Evolutionary conservation across 2,797 vertebrate genomes (phyloP), one percentile per base, ranked within the genome.

Genomic region (Propithecus deckenii): DNA sequence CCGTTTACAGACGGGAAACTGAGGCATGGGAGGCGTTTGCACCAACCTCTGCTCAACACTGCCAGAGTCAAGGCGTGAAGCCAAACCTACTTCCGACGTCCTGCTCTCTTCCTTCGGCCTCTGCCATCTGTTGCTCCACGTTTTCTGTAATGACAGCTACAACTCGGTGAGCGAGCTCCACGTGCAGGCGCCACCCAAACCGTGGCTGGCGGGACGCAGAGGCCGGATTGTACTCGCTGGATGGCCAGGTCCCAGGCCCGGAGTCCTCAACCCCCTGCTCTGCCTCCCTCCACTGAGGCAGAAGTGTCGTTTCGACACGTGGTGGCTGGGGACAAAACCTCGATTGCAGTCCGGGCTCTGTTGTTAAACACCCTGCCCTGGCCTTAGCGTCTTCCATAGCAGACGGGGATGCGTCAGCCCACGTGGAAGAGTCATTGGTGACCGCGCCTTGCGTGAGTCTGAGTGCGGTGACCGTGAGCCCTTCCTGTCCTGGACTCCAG

Each of bases 171-270:
- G 5, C 41, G 7, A 13, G 55, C 15, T 4, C 50, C 5, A 22
- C 0, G 50, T n/a, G 4, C 22, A 28, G 35, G 32, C 7, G 0
- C 57, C 4, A 32, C 94, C 52, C 0, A 0, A 0, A 0, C 9
- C 23, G 17, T 76, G 20, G n/a, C n/a, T 35, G n/a, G 41, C 14
- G 4, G 20, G 32, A 1, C 43, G 3, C 23, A n/a, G 46, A 50
- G 46, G 30, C 10, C 1, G 46, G 74, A 7, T 50, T n/a, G 28
- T 50, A 50, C 17, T 52, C 11, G n/a, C 18, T 11, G 32, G n/a
- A 6, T n/a, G 4, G 3, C 61, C 48, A 2, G 12, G 25, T 52
- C 3, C 23, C 15, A 8, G 59, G 32, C 17, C n/a, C n/a, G 0
- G 8, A 48, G 71, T 30, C 72, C 72, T 74, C 9, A 46, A 43